Evolutionary conservation across 1,140 invertebrate genomes (phyloP).

Genomic region (Cardiocondyla obscurior): DNA sequence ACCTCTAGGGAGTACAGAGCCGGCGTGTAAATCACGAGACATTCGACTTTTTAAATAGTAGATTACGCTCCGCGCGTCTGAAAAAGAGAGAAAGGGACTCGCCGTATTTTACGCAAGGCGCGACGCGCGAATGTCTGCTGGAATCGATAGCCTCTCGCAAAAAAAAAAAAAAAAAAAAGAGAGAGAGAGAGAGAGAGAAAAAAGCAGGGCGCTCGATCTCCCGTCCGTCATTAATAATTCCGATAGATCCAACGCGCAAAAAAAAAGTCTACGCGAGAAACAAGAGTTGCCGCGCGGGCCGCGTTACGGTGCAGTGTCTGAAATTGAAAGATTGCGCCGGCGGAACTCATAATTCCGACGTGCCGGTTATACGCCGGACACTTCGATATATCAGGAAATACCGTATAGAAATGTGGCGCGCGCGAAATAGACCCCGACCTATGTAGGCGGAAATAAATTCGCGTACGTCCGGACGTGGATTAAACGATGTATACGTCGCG

Average conservation of each 20-base stretch:
- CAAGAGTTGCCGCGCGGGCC: not conserved
- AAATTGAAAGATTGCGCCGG: constrained; percentile 32
- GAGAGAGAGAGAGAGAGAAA: too few species aligned
- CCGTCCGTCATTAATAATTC: constrained; percentile 29
- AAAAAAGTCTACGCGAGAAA: not conserved
- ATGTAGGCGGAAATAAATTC: constrained; percentile 51
- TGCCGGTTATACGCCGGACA: constrained; percentile 34
- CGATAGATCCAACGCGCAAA: not conserved
- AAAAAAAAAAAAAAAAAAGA: too few species aligned
- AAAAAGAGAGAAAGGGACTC: constrained; percentile 1
- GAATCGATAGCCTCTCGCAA: constrained; percentile 4
- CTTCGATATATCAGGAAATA: constrained; percentile 35
- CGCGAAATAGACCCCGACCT: constrained; percentile 33
- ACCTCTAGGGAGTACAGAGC: constrained; percentile 56
- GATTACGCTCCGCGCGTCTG: constrained; percentile 57
- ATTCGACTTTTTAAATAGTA: constrained; percentile 71
- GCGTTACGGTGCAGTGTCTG: not conserved
- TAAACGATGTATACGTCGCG: constrained; percentile 46
- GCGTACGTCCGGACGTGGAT: constrained; percentile 14
- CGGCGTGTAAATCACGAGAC: constrained; percentile 69
- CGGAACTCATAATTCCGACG: constrained; percentile 11
- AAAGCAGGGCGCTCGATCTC: not conserved
- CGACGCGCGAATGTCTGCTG: constrained; percentile 13
- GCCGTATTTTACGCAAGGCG: constrained; percentile 1
- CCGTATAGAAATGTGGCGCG: constrained; percentile 40